A percentile compares a stretch with the other conserved stretches of the same genome.
phyloP scores from a whole-genome alignment of 1,140 invertebrate species.

The Dolichoris vasculosae region DNA sequence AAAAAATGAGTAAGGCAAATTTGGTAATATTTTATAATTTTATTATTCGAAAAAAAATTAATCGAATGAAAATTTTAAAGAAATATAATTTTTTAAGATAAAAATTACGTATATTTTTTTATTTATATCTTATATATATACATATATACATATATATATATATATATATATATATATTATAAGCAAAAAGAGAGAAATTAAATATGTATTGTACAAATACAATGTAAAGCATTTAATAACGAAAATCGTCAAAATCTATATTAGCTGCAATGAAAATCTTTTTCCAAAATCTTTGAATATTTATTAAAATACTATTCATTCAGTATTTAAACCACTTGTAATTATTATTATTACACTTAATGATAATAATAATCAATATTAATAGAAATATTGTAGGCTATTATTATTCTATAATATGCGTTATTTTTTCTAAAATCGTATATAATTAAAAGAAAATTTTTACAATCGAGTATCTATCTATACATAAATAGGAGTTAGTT shows the following conservation, averaged over 20 bases:
- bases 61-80: background rate
- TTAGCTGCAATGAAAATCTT: background rate
- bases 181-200: background rate
- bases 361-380: slow-evolving; percentile 53
- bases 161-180: background rate
- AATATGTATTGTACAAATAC: slow-evolving; percentile 8
- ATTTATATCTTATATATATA: background rate
- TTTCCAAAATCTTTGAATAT: slow-evolving; percentile 40
- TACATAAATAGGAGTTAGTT: background rate
- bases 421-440: slow-evolving; percentile 60
- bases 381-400: slow-evolving; percentile 59
- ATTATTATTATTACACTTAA: slow-evolving; percentile 41
- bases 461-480: background rate
- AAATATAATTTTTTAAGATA: background rate
- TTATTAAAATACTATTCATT: slow-evolving; percentile 62
- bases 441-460: slow-evolving; percentile 43
- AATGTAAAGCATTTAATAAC: background rate
- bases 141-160: background rate
- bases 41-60: background rate
- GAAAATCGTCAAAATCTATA: background rate
- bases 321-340: slow-evolving; percentile 65
- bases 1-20: background rate
- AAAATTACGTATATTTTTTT: background rate
- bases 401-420: slow-evolving; percentile 63
- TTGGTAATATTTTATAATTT: background rate